Evolutionary conservation across 2,888 invertebrate species (phyloP).

Genomic region (Rhabditoides inermis): DNA sequence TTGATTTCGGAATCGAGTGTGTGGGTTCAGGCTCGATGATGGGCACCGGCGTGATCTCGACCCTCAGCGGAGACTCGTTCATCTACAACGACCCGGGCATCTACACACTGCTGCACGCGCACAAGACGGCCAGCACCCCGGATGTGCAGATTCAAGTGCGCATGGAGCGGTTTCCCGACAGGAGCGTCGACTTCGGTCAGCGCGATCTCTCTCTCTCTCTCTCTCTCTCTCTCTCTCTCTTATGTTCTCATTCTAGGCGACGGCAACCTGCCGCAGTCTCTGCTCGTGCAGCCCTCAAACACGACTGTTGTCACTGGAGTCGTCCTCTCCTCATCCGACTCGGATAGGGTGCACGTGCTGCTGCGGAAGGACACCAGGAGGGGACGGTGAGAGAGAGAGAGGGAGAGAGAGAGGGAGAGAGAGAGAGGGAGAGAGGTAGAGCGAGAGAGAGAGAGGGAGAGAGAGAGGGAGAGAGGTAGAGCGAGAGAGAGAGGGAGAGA

Average conservation of each 20-base stretch:
- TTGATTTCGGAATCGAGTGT: constrained; percentile 84
- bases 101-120: constrained; percentile 66
- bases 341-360: constrained; percentile 31
- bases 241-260: constrained; percentile 26
- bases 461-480: no score
- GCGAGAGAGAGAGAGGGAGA: no score
- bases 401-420: no score
- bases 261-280: constrained; percentile 27
- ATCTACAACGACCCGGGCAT: constrained; percentile 84
- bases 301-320: constrained; percentile 45
- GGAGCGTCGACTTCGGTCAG: constrained; percentile 42
- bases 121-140: constrained; percentile 24
- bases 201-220: not conserved
- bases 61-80: constrained; percentile 79
- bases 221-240: no score
- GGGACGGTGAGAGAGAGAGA: no score
- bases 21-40: constrained; percentile 71
- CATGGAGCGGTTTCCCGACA: constrained; percentile 40
- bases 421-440: no score
- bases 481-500: no score
- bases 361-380: constrained; percentile 44
- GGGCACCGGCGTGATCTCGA: constrained; percentile 85
- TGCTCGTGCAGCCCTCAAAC: constrained; percentile 44
- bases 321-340: constrained; percentile 32
- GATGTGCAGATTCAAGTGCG: constrained; percentile 44